Conservation (phyloP, 2,113 vertebrate genomes). For the Lichenostomus cassidix region DNA sequence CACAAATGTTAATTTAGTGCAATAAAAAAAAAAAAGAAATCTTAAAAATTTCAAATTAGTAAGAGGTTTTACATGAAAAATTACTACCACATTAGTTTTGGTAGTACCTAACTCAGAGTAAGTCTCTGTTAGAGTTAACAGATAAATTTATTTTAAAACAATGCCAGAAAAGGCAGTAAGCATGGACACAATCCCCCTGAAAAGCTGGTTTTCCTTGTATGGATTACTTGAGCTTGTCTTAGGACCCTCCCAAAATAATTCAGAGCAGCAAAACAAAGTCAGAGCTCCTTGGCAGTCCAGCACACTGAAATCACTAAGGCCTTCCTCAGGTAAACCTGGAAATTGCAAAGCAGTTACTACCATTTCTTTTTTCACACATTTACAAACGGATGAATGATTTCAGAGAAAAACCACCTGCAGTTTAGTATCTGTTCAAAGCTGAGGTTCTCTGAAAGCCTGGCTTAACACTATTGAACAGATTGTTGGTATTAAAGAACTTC, state of each 20-base stretch:
- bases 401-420: background rate
- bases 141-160: background rate
- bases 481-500: background rate
- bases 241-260: background rate
- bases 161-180: background rate
- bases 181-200: background rate
- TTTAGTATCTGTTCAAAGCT: slow-evolving; percentile 19
- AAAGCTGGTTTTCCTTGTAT: background rate
- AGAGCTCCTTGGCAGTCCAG: background rate
- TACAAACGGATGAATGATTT: background rate
- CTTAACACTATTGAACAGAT: background rate
- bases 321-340: background rate
- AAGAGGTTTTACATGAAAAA: background rate
- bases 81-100: background rate
- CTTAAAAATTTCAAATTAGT: background rate
- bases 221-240: background rate
- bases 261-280: background rate
- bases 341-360: background rate
- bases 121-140: background rate
- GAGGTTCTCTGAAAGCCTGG: background rate
- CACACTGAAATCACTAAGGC: background rate
- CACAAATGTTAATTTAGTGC: background rate
- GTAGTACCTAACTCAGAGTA: too few relatives aligned
- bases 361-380: background rate
- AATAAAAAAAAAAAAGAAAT: background rate